A percentile compares a stretch with the other conserved stretches of the same genome.
phyloP scores from a whole-genome alignment of 2,113 vertebrate genomes.

The Ictalurus punctatus region DNA sequence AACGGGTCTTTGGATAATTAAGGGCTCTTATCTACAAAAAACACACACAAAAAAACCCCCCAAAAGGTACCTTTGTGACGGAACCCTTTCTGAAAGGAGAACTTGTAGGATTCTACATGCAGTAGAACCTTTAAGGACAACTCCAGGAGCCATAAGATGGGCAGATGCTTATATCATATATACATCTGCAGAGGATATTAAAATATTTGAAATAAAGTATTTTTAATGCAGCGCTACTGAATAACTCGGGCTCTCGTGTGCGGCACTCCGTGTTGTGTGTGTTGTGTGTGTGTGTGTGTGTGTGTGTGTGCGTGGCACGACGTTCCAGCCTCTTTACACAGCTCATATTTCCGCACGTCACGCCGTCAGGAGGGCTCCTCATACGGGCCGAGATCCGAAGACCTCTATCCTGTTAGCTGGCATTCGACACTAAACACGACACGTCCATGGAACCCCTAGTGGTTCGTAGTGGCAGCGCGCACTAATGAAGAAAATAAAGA shows the following conservation, averaged over 20 bases:
- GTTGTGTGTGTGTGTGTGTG: not conserved
- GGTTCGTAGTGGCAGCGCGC: not conserved
- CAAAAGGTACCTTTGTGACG: too few species aligned
- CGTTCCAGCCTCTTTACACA: conserved; percentile 42
- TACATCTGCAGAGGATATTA: too few species aligned
- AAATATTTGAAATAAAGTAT: too few species aligned
- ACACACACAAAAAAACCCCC: too few species aligned
- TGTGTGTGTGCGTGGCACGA: not conserved
- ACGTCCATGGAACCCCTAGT: not conserved
- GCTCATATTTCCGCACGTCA: conserved; percentile 57
- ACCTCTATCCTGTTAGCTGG: not conserved
- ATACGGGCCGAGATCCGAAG: conserved; percentile 41
- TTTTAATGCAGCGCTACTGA: not conserved
- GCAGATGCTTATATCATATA: too few species aligned
- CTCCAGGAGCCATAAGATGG: not conserved
- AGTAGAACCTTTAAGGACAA: not conserved
- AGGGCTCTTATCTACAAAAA: too few species aligned
- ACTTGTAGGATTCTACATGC: too few species aligned
- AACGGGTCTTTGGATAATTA: too few species aligned
- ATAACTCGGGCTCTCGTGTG: not conserved
- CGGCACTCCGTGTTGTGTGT: not conserved
- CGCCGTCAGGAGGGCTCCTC: conserved; percentile 65
- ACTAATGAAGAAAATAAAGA: too few species aligned
- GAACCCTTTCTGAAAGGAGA: too few species aligned
- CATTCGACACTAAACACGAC: not conserved